Percentiles rank a stretch among this genome's conserved stretches.
These are phyloP conservation scores for Clivina fossor DNA, from an alignment of 2,888 invertebrate species.

Conservation along the genomic window DNA sequence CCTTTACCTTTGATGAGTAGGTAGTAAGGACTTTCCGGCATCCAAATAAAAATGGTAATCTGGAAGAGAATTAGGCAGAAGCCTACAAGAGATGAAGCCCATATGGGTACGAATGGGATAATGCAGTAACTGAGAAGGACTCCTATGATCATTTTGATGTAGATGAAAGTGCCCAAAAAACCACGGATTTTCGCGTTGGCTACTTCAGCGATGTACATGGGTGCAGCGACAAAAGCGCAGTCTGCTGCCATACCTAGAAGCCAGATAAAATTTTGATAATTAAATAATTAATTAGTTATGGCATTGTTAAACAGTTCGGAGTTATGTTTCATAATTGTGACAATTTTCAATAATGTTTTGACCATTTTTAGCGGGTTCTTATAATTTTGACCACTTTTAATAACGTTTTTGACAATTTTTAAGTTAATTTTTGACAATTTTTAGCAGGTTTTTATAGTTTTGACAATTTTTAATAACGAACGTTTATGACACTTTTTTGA, in stretches of 20 bases:
- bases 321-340: no score
- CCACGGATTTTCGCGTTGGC: constrained; percentile 52
- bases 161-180: constrained; percentile 49
- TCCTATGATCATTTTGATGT: constrained; percentile 52
- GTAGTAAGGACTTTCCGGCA: constrained; percentile 52
- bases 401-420: no score
- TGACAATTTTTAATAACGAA: no score
- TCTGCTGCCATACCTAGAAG: constrained; percentile 52
- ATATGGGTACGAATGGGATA: constrained; percentile 48
- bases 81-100: constrained; percentile 48
- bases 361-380: no score
- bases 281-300: no score
- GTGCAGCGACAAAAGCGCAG: constrained; percentile 52
- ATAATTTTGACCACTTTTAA: no score
- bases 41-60: constrained; percentile 48
- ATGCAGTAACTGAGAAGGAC: constrained; percentile 50
- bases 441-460: no score
- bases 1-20: constrained; percentile 45
- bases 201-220: constrained; percentile 53
- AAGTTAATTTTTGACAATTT: no score
- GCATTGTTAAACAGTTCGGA: no score
- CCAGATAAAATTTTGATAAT: no score
- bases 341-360: no score
- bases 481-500: no score
- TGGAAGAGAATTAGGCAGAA: constrained; percentile 45